Percentiles rank a stretch among this genome's conserved stretches.
These are phyloP conservation scores for Pantherophis guttatus DNA, from an alignment of 2,113 vertebrate species.

Conservation along the genomic window DNA sequence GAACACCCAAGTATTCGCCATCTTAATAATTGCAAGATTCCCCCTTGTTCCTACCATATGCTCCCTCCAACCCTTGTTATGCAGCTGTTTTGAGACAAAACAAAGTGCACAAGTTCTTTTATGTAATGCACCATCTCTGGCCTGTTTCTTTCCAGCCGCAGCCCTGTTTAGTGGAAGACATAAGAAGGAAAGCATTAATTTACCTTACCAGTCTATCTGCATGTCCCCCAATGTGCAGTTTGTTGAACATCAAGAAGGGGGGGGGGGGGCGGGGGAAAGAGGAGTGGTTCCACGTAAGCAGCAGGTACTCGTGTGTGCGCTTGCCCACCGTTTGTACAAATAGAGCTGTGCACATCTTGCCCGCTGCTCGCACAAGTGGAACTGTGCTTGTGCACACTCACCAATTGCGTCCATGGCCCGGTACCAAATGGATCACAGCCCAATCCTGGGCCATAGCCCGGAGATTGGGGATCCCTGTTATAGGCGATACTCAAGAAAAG, in stretches of 20 bases:
- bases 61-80: neutral
- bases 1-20: neutral
- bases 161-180: neutral
- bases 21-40: neutral
- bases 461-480: too few relatives aligned
- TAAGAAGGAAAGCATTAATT: neutral
- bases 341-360: too few relatives aligned
- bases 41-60: too few relatives aligned
- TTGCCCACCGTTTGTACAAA: too few relatives aligned
- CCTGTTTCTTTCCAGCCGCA: neutral
- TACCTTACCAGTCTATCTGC: neutral
- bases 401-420: neutral
- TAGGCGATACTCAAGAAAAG: neutral
- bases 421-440: neutral
- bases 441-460: too few relatives aligned
- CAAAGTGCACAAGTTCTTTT: neutral
- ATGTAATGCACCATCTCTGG: neutral
- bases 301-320: too few relatives aligned
- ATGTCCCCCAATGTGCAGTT: neutral
- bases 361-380: too few relatives aligned
- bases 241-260: neutral
- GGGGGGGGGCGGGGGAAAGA: accelerated
- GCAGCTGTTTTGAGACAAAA: neutral
- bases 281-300: too few relatives aligned
- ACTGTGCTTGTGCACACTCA: too few relatives aligned